A percentile compares a stretch with the other conserved stretches of the same genome.
phyloP scores from a whole-genome alignment of 2,797 vertebrate genomes.

The Notolabrus celidotus region DNA sequence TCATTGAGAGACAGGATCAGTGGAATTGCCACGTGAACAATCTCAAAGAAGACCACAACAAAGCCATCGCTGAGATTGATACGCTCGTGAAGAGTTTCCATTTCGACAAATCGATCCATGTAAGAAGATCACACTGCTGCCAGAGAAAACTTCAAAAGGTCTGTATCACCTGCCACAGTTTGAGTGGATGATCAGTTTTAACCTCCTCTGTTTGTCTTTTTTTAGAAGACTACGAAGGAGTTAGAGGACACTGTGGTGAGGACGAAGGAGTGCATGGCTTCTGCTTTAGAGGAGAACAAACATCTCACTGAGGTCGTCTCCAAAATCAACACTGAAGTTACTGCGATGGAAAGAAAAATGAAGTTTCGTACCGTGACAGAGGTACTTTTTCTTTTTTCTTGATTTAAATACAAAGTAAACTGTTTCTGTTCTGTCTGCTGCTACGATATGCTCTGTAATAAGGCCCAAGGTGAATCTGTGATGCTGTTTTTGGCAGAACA shows the following conservation, averaged over 20 bases:
- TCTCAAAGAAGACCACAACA: constrained; percentile 85
- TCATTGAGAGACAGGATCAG: constrained; percentile 86
- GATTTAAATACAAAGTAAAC: no score
- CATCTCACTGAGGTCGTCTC: constrained; percentile 79
- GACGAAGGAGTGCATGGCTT: constrained; percentile 83
- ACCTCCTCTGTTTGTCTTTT: no score
- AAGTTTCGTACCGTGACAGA: constrained; percentile 73
- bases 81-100: constrained; percentile 83
- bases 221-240: no score
- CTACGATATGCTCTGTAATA: neutral
- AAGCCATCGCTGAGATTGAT: constrained; percentile 81
- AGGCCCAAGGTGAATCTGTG: constrained; percentile 4
- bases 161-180: neutral
- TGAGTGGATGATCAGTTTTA: no score
- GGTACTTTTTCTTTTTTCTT: constrained; percentile 73
- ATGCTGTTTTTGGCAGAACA: constrained; percentile 72
- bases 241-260: constrained; percentile 69
- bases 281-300: constrained; percentile 83
- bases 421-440: neutral
- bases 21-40: constrained; percentile 87
- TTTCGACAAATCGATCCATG: constrained; percentile 66
- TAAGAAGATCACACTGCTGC: constrained; percentile 65
- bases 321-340: constrained; percentile 80
- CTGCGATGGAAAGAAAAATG: constrained; percentile 79
- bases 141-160: neutral